Conservation (phyloP, 2,797 vertebrate genomes). For the Rhynchotus rufescens region DNA sequence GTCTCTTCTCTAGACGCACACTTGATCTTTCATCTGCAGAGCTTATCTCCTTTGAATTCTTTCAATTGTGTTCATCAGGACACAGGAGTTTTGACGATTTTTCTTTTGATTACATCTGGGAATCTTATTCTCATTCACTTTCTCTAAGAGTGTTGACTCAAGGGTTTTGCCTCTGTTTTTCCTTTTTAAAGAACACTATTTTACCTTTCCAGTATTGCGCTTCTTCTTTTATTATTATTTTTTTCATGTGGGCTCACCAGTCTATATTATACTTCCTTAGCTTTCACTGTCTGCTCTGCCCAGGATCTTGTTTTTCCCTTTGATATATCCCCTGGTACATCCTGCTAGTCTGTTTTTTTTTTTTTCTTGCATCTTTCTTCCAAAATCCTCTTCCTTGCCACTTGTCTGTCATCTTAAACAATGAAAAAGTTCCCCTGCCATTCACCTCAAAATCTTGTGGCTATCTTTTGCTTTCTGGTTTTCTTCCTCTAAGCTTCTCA, state of each 20-base stretch:
- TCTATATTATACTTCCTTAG: not conserved
- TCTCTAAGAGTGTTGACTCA: not conserved
- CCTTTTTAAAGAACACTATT: not conserved
- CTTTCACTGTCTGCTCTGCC: not conserved
- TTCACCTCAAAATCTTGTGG: not conserved
- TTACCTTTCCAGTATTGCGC: not conserved
- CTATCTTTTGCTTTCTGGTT: not conserved
- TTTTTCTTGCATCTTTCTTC: not conserved
- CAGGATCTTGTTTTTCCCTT: not conserved
- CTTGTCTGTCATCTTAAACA: not conserved
- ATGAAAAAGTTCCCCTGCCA: not conserved
- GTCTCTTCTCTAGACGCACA: not conserved
- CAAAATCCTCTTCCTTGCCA: not conserved
- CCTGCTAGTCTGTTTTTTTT: not conserved
- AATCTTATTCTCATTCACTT: not conserved
- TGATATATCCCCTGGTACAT: not conserved
- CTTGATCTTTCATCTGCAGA: not conserved
- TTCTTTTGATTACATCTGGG: not conserved
- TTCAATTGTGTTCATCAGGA: not conserved
- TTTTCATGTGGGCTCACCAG: not conserved
- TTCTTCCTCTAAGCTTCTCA: conserved; percentile 2
- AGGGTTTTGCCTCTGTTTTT: not conserved
- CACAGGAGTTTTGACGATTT: not conserved
- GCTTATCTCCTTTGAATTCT: not conserved
- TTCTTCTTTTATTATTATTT: not conserved